Percentiles rank a stretch among this genome's conserved stretches.
These are phyloP conservation scores for Limnephilus lunatus DNA, from an alignment of 2,888 invertebrate genomes.

Conservation along the genomic window DNA sequence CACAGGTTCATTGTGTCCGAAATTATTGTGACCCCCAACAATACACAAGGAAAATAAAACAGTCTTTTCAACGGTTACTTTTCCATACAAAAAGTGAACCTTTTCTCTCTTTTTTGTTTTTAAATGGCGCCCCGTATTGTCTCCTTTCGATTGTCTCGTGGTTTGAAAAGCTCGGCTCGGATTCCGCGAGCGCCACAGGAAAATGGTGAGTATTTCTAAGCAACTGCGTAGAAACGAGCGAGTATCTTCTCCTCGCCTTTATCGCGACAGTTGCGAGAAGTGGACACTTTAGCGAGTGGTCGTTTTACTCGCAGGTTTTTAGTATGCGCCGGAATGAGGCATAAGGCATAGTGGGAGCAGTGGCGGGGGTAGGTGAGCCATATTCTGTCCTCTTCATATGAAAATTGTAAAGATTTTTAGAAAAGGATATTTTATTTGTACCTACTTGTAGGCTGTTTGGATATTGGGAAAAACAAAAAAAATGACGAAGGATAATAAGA, in stretches of 20 bases:
- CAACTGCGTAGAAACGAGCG: not conserved
- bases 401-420: slow-evolving; percentile 51
- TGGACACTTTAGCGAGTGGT: not conserved
- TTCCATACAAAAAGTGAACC: slow-evolving; percentile 76
- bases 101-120: slow-evolving; percentile 80
- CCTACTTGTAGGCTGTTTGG: not conserved
- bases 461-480: slow-evolving; percentile 10
- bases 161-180: slow-evolving; percentile 68
- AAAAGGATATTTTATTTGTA: slow-evolving; percentile 44
- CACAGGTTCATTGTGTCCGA: slow-evolving; percentile 64
- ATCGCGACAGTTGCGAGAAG: not conserved
- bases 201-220: slow-evolving; percentile 18
- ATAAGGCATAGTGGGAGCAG: slow-evolving; percentile 47
- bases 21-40: slow-evolving; percentile 64
- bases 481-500: not conserved
- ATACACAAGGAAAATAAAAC: slow-evolving; percentile 64
- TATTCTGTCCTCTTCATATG: slow-evolving; percentile 54
- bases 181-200: slow-evolving; percentile 21
- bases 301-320: not conserved
- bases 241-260: not conserved
- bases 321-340: slow-evolving; percentile 16
- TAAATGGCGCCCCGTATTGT: slow-evolving; percentile 80
- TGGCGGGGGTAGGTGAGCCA: slow-evolving; percentile 22
- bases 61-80: slow-evolving; percentile 66
- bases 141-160: slow-evolving; percentile 80